Evolutionary conservation across 2,797 vertebrate genomes (phyloP).

Genomic region (Mormyrops boulengeri): DNA sequence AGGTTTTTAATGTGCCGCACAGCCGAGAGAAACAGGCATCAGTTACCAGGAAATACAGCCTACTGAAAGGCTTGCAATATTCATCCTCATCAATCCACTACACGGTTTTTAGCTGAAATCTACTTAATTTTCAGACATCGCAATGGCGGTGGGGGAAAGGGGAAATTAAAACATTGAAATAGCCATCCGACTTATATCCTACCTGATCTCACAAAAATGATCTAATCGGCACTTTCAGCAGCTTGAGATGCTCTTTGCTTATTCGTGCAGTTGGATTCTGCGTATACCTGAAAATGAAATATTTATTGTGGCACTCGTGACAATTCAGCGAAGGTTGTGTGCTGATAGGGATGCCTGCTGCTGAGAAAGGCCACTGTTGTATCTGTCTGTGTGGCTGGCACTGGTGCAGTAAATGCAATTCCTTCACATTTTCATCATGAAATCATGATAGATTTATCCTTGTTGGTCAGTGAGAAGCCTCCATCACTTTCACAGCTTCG

Average conservation of each 20-base stretch:
- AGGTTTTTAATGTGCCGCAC: constrained; percentile 46
- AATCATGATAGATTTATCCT: constrained; percentile 29
- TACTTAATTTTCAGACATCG: constrained; percentile 25
- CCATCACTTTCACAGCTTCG: constrained; percentile 24
- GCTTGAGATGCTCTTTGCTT: background rate
- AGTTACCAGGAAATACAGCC: constrained; percentile 31
- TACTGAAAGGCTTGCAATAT: constrained; percentile 17
- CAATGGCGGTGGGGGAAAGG: background rate
- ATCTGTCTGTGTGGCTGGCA: background rate
- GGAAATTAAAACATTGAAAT: background rate
- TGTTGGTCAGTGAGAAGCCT: constrained; percentile 25
- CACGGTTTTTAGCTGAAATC: constrained; percentile 22
- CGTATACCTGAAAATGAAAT: background rate
- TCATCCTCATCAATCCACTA: constrained; percentile 20
- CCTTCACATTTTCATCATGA: background rate
- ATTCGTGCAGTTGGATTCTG: background rate
- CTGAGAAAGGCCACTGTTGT: background rate
- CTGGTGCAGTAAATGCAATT: background rate
- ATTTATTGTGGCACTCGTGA: background rate
- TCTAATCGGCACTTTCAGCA: background rate
- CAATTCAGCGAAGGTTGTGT: background rate
- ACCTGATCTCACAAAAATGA: background rate
- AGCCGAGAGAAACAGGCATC: constrained; percentile 34
- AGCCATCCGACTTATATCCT: background rate
- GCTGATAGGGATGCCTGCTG: background rate